Evolutionary conservation across 2,888 invertebrate genomes (phyloP).

Genomic region (Tortrix viridana): DNA sequence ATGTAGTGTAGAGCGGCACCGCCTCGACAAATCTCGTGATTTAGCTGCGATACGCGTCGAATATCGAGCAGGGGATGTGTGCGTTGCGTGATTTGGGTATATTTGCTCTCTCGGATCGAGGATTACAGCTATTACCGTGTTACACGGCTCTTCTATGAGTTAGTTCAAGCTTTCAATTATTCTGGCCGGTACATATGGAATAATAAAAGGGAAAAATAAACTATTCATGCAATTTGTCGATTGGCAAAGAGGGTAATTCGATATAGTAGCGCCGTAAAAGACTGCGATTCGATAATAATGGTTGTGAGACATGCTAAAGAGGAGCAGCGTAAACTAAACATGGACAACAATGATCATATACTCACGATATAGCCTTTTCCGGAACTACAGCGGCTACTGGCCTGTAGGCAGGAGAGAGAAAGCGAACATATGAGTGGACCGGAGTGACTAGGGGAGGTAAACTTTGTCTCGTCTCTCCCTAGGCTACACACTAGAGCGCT

Average conservation of each 20-base stretch:
- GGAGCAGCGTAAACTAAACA: slow-evolving; percentile 59
- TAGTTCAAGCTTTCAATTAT: slow-evolving; percentile 31
- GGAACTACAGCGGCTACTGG: slow-evolving; percentile 96
- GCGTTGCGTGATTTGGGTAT: slow-evolving; percentile 79
- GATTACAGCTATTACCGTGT: slow-evolving; percentile 68
- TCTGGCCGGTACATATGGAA: background rate
- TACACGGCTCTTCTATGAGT: slow-evolving; percentile 31
- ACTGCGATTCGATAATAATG: slow-evolving; percentile 39
- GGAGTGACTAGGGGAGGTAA: slow-evolving; percentile 72
- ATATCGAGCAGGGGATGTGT: slow-evolving; percentile 77
- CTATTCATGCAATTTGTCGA: slow-evolving; percentile 24
- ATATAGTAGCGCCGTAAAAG: slow-evolving; percentile 32
- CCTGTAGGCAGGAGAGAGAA: slow-evolving; percentile 87
- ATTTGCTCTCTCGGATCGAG: slow-evolving; percentile 77
- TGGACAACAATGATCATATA: slow-evolving; percentile 85
- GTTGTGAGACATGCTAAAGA: slow-evolving; percentile 57
- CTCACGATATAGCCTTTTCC: slow-evolving; percentile 98
- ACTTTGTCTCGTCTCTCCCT: slow-evolving; percentile 69
- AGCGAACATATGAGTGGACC: slow-evolving; percentile 83
- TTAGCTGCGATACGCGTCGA: slow-evolving; percentile 81
- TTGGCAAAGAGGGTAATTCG: slow-evolving; percentile 28
- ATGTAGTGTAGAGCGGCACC: slow-evolving; percentile 75
- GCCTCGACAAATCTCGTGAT: slow-evolving; percentile 83
- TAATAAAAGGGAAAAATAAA: slow-evolving; percentile 17
- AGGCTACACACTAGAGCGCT: slow-evolving; percentile 45